Evolutionary conservation across 2,113 vertebrate genomes (phyloP), one percentile per base, ranked within the genome.

Genomic region (Melanerpes aurifrons): DNA sequence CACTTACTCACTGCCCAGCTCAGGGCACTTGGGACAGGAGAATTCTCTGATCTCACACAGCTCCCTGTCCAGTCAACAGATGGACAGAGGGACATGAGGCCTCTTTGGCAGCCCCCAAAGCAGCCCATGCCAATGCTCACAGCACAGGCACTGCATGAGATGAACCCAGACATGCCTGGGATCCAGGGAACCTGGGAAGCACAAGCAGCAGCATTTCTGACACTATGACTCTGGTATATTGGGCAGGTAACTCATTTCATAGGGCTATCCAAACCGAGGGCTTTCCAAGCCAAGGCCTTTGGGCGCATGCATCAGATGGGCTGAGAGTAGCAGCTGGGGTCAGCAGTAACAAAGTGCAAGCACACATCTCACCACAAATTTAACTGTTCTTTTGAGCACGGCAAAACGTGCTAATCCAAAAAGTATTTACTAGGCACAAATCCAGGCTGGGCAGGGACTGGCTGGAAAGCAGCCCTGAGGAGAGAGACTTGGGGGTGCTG

Each of bases 321-420:
- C 47, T 4, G 37, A 82, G 32, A 43, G 20, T 43, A 18, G 3
- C 4, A 37, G 18, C 37, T 0, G 0, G 31, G 9, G 15, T 35
- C 32, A 48, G 7, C 29, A 35, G 14, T 29, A 63, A 47, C 19
- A 77, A 62, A 83, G 66, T 0, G 0, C 61, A 66, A 32, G 35
- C 22, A 28, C 2, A 57, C 5, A 53, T 76, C 80, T 79, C 32
- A 32, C 35, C 87, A 69, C 18, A 63, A 76, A 56, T 45, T 25
- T 56, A n/a, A 32, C 26, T 40, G 2, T 24, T 69, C 15, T 63
- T 86, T 66, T 63, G 70, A 40, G 12, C 19, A 9, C 7, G 17
- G 53, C 54, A 67, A 66, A 67, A 87, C 3, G 4, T 1, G 3
- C 22, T 56, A 66, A 81, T 29, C 15, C 26, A 35, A 63, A 35